Percentiles rank a stretch among this genome's conserved stretches.
Conservation (phyloP, 2,113 vertebrate species). For the pig (Sus scrofa) region DNA sequence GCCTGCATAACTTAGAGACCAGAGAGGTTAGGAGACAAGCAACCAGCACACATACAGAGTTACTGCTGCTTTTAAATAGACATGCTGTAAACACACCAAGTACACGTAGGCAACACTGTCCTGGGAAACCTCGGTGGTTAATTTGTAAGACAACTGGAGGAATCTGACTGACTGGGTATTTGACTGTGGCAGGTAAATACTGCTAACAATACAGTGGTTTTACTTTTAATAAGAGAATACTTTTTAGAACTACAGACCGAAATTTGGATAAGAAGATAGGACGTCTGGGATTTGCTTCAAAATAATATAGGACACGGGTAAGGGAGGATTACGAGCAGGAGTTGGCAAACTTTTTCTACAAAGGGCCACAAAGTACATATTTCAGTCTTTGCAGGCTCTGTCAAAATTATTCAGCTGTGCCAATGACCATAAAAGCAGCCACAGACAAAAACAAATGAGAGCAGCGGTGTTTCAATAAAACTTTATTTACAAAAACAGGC, state of each 20-base stretch:
- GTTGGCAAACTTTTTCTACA: neutral
- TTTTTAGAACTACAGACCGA: slow-evolving; percentile 10
- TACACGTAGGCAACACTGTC: neutral
- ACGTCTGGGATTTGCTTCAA: neutral
- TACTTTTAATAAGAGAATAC: neutral
- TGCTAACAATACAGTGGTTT: neutral
- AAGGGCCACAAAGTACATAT: neutral
- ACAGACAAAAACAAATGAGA: neutral
- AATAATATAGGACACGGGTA: neutral
- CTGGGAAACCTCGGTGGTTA: neutral
- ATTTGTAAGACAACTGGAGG: neutral
- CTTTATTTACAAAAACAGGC: slow-evolving; percentile 46
- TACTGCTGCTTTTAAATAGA: neutral
- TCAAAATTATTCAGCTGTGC: neutral
- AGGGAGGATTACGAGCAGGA: neutral
- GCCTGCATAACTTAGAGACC: neutral
- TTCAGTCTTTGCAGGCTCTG: neutral
- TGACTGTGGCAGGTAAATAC: slow-evolving; percentile 19
- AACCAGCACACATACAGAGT: neutral
- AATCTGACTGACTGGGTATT: slow-evolving; percentile 5
- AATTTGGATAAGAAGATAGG: neutral
- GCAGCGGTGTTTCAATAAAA: slow-evolving; percentile 1
- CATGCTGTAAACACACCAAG: neutral
- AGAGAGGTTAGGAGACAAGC: neutral
- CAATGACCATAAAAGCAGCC: neutral